Base-by-base conservation (phyloP, 2,797 vertebrate genomes). In the Urocyon cinereoargenteus region DNA sequence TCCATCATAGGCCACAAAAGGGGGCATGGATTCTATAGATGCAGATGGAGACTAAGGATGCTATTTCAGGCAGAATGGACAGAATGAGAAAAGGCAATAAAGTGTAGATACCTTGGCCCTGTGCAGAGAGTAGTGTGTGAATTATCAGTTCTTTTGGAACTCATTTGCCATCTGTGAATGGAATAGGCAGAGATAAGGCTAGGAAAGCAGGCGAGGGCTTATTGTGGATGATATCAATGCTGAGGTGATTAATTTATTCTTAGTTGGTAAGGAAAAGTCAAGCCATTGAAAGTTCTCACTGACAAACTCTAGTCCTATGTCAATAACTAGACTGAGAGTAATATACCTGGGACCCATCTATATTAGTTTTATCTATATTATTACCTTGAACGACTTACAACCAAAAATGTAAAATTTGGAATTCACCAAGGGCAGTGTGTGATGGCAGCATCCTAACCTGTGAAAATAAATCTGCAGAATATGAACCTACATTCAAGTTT, bases 401-500 rank as follows among this genome's bases (percentile, higher is more conserved):
- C 51, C 57, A 57, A 62, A 86, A 81, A 68, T 96, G 68, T 84
- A 68, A 96, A 91, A 96, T 93, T 94, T 93, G 81, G 81, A 95
- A 92, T 96, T 97, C 96, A 79, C 57, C 40, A 49, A 84, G 84
- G 34, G 55, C 49, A 78, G 68, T 57, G 57, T 78, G 55, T 73
- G 68, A 72, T 81, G 51, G 59, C 18, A 85, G 28, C 45, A 79
- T 77, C 70, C 45, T 77, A 21, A 68, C n/a, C 40, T 82, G 34
- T 88, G 68, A 94, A 78, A 92, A 89, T 70, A 87, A 94, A 83
- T 66, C 66, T 62, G 49, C 51, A 64, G 22, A 72, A 92, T 81
- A n/a, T 62, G 77, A 86, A 84, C 21, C 81, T 10, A 36, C 6
- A 84, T 21, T 87, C 1, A 78, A 36, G 31, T 49, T 79, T 91